Conservation (phyloP, 1,140 invertebrate genomes). For the Tetramorium parvispinum region DNA sequence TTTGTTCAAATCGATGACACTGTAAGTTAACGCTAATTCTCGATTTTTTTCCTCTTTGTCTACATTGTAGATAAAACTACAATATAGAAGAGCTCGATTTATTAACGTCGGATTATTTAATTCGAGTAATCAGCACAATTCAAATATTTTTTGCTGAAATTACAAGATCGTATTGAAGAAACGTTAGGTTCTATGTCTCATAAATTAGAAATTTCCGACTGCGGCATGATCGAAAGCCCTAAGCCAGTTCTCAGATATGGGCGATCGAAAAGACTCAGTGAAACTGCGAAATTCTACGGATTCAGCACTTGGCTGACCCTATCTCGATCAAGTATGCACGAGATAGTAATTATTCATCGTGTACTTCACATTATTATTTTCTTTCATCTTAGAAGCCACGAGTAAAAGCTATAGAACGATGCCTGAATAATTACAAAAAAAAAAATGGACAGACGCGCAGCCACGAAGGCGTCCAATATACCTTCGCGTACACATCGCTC, state of each 20-base stretch:
- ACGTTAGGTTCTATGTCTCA: no score
- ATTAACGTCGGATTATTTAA: not conserved
- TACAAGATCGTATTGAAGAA: not conserved
- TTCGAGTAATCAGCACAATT: not conserved
- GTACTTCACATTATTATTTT: not conserved
- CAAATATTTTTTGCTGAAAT: not conserved
- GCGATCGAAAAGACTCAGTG: not conserved
- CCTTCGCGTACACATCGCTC: not conserved
- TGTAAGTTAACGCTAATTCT: not conserved
- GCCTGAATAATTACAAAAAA: conserved; percentile 31
- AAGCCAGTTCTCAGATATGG: not conserved
- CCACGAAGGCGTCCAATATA: not conserved
- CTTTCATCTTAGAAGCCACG: conserved; percentile 4
- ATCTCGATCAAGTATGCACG: not conserved
- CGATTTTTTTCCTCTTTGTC: not conserved
- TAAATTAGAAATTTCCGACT: not conserved
- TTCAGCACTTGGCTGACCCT: not conserved
- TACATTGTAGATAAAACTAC: not conserved
- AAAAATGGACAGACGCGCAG: not conserved
- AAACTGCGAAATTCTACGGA: conserved; percentile 6
- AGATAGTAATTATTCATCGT: not conserved
- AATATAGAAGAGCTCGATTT: not conserved
- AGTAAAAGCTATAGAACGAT: conserved; percentile 10
- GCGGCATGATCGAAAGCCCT: not conserved
- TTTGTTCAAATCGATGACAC: not conserved